phyloP scores from a whole-genome alignment of 2,113 vertebrate genomes.

The Notothenia rossii region DNA sequence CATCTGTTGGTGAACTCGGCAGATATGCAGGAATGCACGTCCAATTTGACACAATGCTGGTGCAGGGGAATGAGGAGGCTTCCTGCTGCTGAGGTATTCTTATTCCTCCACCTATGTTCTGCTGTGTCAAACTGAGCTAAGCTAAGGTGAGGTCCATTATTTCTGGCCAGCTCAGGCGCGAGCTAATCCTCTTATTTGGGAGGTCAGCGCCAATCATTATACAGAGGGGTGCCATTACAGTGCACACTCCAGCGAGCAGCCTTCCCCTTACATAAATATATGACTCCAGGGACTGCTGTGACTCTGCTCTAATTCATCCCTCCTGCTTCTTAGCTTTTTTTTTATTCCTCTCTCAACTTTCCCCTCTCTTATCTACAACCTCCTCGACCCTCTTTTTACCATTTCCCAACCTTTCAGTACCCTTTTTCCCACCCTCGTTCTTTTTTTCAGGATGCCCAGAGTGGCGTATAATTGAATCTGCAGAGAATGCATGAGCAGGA shows the following conservation, averaged over 20 bases:
- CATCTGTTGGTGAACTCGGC: constrained; percentile 53
- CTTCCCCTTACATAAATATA: constrained; percentile 82
- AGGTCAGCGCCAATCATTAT: constrained; percentile 84
- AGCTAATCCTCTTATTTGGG: constrained; percentile 84
- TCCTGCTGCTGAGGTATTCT: constrained; percentile 56
- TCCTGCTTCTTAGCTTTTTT: constrained; percentile 34
- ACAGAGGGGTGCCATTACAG: constrained; percentile 80
- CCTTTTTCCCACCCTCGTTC: constrained; percentile 56
- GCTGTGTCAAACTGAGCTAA: constrained; percentile 71
- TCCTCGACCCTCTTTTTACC: constrained; percentile 42
- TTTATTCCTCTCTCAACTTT: constrained; percentile 33
- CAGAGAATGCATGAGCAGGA: constrained; percentile 80
- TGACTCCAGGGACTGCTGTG: constrained; percentile 76
- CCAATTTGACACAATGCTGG: constrained; percentile 72
- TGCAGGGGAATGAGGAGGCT: constrained; percentile 62
- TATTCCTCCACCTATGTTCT: constrained; percentile 65
- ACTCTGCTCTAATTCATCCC: constrained; percentile 64
- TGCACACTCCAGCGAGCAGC: constrained; percentile 77
- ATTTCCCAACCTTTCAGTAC: constrained; percentile 55
- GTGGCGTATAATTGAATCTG: constrained; percentile 85
- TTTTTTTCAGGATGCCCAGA: constrained; percentile 77
- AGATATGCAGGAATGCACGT: constrained; percentile 62
- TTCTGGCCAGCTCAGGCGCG: constrained; percentile 76
- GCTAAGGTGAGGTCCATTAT: constrained; percentile 78
- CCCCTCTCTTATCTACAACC: constrained; percentile 49